These are phyloP conservation scores for Marasmarcha lunaedactyla DNA, from an alignment of 2,888 invertebrate species.

Conservation along the genomic window DNA sequence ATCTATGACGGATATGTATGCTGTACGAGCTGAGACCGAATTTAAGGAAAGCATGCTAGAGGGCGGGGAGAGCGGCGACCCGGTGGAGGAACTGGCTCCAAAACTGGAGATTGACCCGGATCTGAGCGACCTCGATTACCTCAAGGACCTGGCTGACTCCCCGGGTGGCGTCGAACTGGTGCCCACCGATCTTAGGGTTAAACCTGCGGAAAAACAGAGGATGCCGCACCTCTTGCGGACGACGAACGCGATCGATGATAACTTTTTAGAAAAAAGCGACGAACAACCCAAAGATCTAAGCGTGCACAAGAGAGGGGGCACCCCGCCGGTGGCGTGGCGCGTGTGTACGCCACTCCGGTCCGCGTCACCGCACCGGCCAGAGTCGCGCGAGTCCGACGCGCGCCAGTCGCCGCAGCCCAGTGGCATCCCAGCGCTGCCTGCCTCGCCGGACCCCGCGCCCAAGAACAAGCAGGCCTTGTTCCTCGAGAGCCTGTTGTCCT, in stretches of 20 bases:
- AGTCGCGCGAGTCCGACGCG: conserved; percentile 77
- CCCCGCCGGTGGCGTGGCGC: too few species aligned
- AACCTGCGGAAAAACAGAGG: conserved; percentile 35
- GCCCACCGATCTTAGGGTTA: conserved; percentile 71
- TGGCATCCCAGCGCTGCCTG: conserved; percentile 77
- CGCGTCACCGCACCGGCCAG: conserved; percentile 67
- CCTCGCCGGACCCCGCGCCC: conserved; percentile 75
- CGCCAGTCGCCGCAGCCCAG: conserved; percentile 81
- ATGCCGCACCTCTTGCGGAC: conserved; percentile 30
- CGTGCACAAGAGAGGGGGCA: conserved; percentile 61
- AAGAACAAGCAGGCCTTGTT: conserved; percentile 67
- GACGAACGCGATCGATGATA: conserved; percentile 35
- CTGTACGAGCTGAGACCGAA: too few species aligned
- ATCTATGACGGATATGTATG: too few species aligned
- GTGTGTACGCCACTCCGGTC: too few species aligned
- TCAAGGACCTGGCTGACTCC: too few species aligned
- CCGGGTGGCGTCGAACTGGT: conserved; percentile 40
- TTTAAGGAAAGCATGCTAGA: too few species aligned
- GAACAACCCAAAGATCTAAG: conserved; percentile 73
- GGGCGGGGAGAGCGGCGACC: too few species aligned
- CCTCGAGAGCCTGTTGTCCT: conserved; percentile 74
- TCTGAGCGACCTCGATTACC: too few species aligned
- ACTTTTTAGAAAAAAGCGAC: conserved; percentile 53
- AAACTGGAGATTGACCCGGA: background rate
- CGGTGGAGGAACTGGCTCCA: background rate